phyloP scores from a whole-genome alignment of 2,113 vertebrate species.

The Coryphaenoides rupestris region DNA sequence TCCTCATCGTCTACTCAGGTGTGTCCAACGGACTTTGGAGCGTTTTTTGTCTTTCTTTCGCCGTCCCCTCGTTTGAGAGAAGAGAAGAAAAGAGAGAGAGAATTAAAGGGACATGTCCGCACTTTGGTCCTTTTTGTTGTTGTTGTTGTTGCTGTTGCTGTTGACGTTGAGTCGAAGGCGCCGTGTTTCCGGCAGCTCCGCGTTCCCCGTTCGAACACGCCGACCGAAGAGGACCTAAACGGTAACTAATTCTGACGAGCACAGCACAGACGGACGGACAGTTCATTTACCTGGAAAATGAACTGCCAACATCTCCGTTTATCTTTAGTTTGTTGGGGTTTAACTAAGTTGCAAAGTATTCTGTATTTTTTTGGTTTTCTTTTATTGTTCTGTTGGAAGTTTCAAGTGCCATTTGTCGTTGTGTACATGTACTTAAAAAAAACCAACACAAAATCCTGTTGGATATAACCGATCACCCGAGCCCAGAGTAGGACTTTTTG shows the following conservation, averaged over 20 bases:
- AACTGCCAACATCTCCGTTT: conserved; percentile 30
- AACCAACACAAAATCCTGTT: conserved; percentile 25
- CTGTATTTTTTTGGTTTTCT: conserved; percentile 31
- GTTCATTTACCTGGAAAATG: conserved; percentile 23
- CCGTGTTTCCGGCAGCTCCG: conserved; percentile 46
- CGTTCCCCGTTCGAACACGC: conserved; percentile 30
- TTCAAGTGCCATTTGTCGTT: conserved; percentile 54
- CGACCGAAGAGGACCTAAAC: conserved; percentile 47
- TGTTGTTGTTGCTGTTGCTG: conserved; percentile 30
- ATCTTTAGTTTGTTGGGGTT: conserved; percentile 30
- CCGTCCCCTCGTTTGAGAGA: conserved; percentile 21
- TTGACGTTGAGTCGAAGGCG: conserved; percentile 22
- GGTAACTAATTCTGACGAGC: conserved; percentile 57
- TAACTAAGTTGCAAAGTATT: conserved; percentile 19
- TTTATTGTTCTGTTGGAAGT: conserved; percentile 39
- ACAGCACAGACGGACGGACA: conserved; percentile 47
- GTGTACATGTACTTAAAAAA: conserved; percentile 45
- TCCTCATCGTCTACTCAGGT: conserved; percentile 67
- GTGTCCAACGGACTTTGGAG: conserved; percentile 48
- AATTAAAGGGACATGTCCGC: conserved; percentile 48
- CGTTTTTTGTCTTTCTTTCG: conserved; percentile 24
- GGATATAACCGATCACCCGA: conserved; percentile 38
- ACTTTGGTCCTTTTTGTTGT: conserved; percentile 50
- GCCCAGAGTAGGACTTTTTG: conserved; percentile 31
- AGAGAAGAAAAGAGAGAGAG: conserved; percentile 11